Percentiles rank a stretch among this genome's conserved stretches.
Evolutionary conservation across 2,797 vertebrate species (phyloP).

Genomic region (Schizopygopsis malacanthus): DNA sequence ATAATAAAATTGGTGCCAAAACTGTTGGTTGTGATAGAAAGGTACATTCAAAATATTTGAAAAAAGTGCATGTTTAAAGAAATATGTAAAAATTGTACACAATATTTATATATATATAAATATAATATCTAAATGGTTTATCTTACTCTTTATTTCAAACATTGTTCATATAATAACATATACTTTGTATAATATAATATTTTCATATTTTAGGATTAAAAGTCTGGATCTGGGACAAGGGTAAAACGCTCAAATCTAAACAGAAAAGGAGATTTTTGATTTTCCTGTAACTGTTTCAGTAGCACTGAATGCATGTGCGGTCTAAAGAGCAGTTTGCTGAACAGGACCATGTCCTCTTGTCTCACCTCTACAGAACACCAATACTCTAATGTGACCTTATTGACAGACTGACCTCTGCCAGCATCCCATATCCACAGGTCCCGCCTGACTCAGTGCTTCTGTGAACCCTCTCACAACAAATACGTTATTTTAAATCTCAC

Average conservation of each 20-base stretch:
- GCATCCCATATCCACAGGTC: constrained; percentile 55
- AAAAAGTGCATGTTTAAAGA: too few relatives aligned
- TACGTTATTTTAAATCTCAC: neutral
- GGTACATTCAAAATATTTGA: too few relatives aligned
- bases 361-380: constrained; percentile 58
- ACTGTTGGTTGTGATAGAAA: neutral
- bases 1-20: neutral
- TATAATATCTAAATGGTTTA: neutral
- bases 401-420: constrained; percentile 71
- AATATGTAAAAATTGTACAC: neutral
- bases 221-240: neutral
- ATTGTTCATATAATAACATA: neutral
- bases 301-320: neutral
- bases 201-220: neutral
- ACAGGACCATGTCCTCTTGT: constrained; percentile 61
- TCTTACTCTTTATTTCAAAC: neutral
- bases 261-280: neutral
- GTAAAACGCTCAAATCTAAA: neutral
- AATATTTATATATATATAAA: neutral
- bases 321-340: constrained; percentile 28
- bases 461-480: constrained; percentile 21
- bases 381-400: constrained; percentile 63
- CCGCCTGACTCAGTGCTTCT: constrained; percentile 43
- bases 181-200: neutral
- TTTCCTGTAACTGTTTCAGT: neutral